phyloP scores from a whole-genome alignment of 2,797 vertebrate genomes.

The Mormyrus proboscirostris region DNA sequence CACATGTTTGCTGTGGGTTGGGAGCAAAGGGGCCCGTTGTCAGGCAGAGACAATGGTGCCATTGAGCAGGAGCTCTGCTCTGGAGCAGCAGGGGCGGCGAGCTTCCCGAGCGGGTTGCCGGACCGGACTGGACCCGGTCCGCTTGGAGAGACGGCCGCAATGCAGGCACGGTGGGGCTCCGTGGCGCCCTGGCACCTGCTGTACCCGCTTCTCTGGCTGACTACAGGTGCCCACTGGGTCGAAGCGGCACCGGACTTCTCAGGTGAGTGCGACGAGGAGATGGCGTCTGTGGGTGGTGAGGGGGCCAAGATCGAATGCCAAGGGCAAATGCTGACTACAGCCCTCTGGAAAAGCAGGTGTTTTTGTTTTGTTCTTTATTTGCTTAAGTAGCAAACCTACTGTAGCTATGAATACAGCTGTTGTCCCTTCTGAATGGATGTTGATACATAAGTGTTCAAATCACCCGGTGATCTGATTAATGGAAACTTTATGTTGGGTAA shows the following conservation, averaged over 20 bases:
- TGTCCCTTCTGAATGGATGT: not conserved
- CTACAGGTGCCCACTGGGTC: conserved; percentile 27
- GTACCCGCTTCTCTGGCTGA: conserved; percentile 27
- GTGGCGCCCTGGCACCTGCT: conserved; percentile 37
- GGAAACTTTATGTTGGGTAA: not conserved
- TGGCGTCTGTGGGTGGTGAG: not conserved
- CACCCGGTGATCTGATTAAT: not conserved
- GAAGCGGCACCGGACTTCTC: conserved; percentile 57
- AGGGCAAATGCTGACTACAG: not conserved
- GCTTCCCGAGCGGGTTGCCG: conserved; percentile 31
- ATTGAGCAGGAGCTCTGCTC: conserved; percentile 50
- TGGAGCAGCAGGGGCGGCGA: conserved; percentile 35
- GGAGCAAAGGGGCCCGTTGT: conserved; percentile 41
- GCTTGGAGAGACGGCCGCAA: conserved; percentile 41
- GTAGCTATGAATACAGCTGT: not conserved
- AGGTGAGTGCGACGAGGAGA: conserved; percentile 49
- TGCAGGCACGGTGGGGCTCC: conserved; percentile 45
- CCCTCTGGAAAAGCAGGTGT: not conserved
- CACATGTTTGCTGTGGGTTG: conserved; percentile 21
- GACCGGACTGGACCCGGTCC: conserved; percentile 38
- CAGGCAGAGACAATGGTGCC: conserved; percentile 54
- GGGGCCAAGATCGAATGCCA: not conserved
- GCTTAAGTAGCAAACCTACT: not conserved
- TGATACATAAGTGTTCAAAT: not conserved
- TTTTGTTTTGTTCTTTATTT: not conserved